Evolutionary conservation across 2,888 invertebrate genomes (phyloP).

Genomic region (Punctoribates punctum): DNA sequence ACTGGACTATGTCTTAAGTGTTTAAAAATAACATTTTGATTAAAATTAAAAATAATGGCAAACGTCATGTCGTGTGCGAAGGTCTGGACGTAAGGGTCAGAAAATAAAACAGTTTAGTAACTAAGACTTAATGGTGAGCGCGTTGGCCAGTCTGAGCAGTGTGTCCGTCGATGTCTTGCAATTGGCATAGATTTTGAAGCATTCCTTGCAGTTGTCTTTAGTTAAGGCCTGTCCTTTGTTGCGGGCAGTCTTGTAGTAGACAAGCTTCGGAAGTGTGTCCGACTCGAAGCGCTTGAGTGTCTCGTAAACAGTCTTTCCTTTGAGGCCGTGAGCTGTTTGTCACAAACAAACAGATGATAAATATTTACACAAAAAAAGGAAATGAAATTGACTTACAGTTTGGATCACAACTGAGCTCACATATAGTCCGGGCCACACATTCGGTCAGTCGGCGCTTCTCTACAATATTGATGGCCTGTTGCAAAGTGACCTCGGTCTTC

Average conservation of each 20-base stretch:
- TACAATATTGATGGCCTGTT: slow-evolving; percentile 20
- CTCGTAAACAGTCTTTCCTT: background rate
- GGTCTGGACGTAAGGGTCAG: too few species aligned
- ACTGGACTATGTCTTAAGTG: too few species aligned
- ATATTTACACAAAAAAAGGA: background rate
- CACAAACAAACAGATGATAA: too few species aligned
- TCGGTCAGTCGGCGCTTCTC: slow-evolving; percentile 5
- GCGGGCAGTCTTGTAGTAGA: background rate
- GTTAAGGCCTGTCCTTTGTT: background rate
- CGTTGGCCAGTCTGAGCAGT: background rate
- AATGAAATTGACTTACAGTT: background rate
- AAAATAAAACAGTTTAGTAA: too few species aligned
- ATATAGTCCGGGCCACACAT: slow-evolving; percentile 23
- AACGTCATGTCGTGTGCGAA: too few species aligned
- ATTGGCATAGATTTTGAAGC: background rate
- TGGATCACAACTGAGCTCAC: slow-evolving; percentile 12
- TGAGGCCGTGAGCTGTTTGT: background rate
- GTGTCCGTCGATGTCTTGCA: slow-evolving; percentile 11
- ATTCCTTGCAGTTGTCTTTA: background rate
- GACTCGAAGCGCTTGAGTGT: slow-evolving; percentile 16
- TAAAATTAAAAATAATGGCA: too few species aligned
- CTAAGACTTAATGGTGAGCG: slow-evolving; percentile 3
- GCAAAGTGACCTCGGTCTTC: background rate
- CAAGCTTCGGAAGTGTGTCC: slow-evolving; percentile 3
- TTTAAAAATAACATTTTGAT: too few species aligned